A percentile compares a stretch with the other conserved stretches of the same genome.
Evolutionary conservation across 2,888 invertebrate species (phyloP).

Genomic region (Ceriagrion tenellum): DNA sequence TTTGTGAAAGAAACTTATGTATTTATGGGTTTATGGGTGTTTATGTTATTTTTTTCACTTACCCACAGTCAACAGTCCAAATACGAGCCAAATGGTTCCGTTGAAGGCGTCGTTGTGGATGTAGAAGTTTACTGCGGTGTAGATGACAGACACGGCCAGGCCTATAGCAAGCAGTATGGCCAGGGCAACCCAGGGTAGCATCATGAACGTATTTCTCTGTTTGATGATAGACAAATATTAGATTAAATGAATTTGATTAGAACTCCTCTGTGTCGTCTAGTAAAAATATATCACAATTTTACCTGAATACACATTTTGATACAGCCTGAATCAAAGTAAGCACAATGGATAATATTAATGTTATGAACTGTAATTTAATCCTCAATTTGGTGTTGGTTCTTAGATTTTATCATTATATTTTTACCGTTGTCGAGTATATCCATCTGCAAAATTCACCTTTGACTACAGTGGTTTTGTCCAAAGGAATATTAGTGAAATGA

Average conservation of each 20-base stretch:
- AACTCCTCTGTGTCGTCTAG: too few species aligned
- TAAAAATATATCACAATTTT: too few species aligned
- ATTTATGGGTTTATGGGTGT: too few species aligned
- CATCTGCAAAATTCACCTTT: too few species aligned
- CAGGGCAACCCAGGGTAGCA: constrained; percentile 91
- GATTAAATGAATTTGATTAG: too few species aligned
- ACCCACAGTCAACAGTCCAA: constrained; percentile 83
- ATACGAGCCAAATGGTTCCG: constrained; percentile 82
- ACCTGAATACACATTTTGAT: background rate
- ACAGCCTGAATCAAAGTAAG: background rate
- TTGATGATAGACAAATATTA: constrained; percentile 72
- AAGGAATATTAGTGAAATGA: too few species aligned
- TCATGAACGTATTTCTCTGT: constrained; percentile 89
- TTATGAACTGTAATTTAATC: background rate
- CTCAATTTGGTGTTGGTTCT: background rate
- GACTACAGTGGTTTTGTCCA: too few species aligned
- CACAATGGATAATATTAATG: background rate
- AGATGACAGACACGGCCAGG: constrained; percentile 88
- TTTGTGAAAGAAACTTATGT: too few species aligned
- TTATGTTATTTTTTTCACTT: constrained; percentile 75
- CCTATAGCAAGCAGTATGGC: constrained; percentile 90
- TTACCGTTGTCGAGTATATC: too few species aligned
- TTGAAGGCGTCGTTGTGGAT: constrained; percentile 81
- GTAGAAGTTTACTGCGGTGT: constrained; percentile 88
- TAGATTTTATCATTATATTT: too few species aligned